Percentiles rank a stretch among this genome's conserved stretches.
Conservation (phyloP, 1,140 invertebrate species). For the Rhyacophila brunnea region DNA sequence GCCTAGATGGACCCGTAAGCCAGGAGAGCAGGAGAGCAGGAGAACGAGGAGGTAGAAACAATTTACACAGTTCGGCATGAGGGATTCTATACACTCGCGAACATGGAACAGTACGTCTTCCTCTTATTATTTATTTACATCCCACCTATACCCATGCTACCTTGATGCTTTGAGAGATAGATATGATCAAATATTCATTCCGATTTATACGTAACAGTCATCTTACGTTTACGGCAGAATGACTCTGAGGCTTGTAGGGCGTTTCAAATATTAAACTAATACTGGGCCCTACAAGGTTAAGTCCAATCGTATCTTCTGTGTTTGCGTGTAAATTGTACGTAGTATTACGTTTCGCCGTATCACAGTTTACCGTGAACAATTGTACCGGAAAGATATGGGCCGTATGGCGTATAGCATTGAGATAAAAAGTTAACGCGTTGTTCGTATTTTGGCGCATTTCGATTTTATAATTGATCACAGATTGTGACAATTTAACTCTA, state of each 20-base stretch:
- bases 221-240: slow-evolving; percentile 33
- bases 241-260: slow-evolving; percentile 14
- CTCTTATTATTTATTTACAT: slow-evolving; percentile 28
- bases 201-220: slow-evolving; percentile 37
- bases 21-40: not conserved
- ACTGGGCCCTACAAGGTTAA: not conserved
- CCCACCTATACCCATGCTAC: slow-evolving; percentile 12
- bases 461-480: too few relatives aligned
- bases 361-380: too few relatives aligned
- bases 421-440: too few relatives aligned
- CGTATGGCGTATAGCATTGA: too few relatives aligned
- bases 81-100: slow-evolving; percentile 1
- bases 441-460: too few relatives aligned
- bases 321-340: too few relatives aligned
- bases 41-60: slow-evolving; percentile 8
- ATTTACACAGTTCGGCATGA: slow-evolving; percentile 17
- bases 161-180: slow-evolving; percentile 28
- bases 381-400: too few relatives aligned
- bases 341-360: too few relatives aligned
- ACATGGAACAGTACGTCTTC: not conserved
- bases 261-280: slow-evolving; percentile 26
- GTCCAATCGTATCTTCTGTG: too few relatives aligned
- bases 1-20: slow-evolving; percentile 2
- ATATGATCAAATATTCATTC: slow-evolving; percentile 35
- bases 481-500: too few relatives aligned